A percentile compares a stretch with the other conserved stretches of the same genome.
phyloP scores from a whole-genome alignment of 2,888 invertebrate species.

The Calameuta pallipes region DNA sequence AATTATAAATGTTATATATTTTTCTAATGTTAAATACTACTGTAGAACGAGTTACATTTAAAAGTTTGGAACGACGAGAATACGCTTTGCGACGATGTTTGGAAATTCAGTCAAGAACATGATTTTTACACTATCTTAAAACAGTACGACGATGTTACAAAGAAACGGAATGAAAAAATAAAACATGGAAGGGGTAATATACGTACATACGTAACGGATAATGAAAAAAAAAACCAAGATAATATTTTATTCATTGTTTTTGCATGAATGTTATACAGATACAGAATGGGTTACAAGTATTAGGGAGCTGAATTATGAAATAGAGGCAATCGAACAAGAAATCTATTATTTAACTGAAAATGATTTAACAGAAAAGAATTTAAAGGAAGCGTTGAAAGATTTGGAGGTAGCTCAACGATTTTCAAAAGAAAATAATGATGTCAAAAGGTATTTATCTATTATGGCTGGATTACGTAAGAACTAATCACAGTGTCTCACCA shows the following conservation, averaged over 20 bases:
- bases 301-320: neutral
- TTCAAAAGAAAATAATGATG: neutral
- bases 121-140: constrained; percentile 23
- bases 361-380: neutral
- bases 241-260: no score
- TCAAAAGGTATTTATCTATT: neutral
- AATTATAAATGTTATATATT: constrained; percentile 5
- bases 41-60: constrained; percentile 39
- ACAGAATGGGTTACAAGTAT: neutral
- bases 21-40: constrained; percentile 10
- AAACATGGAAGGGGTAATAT: no score
- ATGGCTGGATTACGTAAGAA: neutral
- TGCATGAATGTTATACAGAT: no score
- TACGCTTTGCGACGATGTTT: constrained; percentile 37
- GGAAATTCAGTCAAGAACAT: constrained; percentile 41
- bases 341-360: neutral
- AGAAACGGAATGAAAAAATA: neutral
- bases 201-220: no score
- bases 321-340: neutral
- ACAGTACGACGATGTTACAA: neutral
- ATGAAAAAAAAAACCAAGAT: no score
- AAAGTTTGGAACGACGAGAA: constrained; percentile 35
- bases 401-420: neutral
- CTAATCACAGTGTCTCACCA: neutral
- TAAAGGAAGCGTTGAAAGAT: neutral